phyloP scores from a whole-genome alignment of 1,140 invertebrate genomes.

The Lanistes nyassanus region DNA sequence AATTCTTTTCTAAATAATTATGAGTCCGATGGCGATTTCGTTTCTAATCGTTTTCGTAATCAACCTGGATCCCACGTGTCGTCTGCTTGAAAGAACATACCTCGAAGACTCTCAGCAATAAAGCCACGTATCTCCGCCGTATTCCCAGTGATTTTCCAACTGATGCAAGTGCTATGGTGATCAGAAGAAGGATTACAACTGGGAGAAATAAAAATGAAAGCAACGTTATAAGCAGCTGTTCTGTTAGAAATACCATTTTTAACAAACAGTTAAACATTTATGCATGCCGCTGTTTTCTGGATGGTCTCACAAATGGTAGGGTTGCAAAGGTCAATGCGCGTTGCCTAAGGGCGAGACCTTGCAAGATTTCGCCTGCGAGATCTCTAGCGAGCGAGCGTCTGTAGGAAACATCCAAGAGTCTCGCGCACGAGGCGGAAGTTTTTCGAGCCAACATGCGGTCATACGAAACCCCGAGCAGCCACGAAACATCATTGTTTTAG shows the following conservation, averaged over 20 bases:
- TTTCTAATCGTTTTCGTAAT: not conserved
- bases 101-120: conserved; percentile 86
- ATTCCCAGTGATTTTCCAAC: conserved; percentile 80
- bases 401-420: too few relatives aligned
- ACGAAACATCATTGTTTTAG: too few relatives aligned
- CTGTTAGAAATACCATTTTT: not conserved
- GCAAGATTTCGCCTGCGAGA: too few relatives aligned
- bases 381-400: too few relatives aligned
- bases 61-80: too few relatives aligned
- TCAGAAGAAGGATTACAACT: conserved; percentile 32
- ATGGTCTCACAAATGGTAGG: not conserved
- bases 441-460: too few relatives aligned
- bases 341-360: too few relatives aligned
- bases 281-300: not conserved
- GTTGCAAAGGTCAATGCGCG: conserved; percentile 29
- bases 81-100: conserved; percentile 69
- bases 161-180: conserved; percentile 58
- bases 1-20: not conserved
- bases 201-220: conserved; percentile 44
- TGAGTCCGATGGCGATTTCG: not conserved
- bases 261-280: not conserved
- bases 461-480: too few relatives aligned
- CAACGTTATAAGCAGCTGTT: conserved; percentile 38
- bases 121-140: conserved; percentile 82
- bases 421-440: too few relatives aligned